Evolutionary conservation across 2,113 vertebrate species (phyloP), one percentile per base, ranked within the genome.

Genomic region (Tretioscincus oriximinensis): DNA sequence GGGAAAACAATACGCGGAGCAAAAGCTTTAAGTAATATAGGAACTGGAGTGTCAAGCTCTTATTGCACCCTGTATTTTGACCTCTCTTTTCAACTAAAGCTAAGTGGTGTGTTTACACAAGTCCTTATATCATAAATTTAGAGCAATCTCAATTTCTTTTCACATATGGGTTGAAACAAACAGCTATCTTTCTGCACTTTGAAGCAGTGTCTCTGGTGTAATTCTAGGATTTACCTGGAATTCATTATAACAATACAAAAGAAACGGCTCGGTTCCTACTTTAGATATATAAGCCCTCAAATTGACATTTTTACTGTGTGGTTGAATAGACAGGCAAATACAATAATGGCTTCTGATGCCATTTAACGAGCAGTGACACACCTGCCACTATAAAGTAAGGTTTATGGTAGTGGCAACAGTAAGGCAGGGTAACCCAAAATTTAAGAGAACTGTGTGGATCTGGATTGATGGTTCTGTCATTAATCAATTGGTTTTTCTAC

Each of bases 191-290:
- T 85, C 54, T 88, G 73, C 72, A 84, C 51, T 65, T 14, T 88
- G 76, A 73, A 47, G 88, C 83, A 87, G 84, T 82, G 83, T 86
- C 76, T 80, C 2, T 16, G 81, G 78, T 90, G 54, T n/a, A 71
- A 21, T 77, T 77, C 79, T 76, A 86, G 60, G 31, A 84, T 88
- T 89, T 84, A 88, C 80, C 85, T 84, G 82, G 67, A 89, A 89
- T 84, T 67, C 61, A 87, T 90, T 84, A 68, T 26, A 65, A 41
- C 7, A 60, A 49, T 31, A 70, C 20, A 70, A 60, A 61, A 63
- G 28, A 10, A 63, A 28, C 45, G 28, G 31, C 31, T 63, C 31
- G 18, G 7, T 10, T 8, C 16, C 4, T 14, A 51, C 35, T 45
- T 79, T 24, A 71, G 47, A 60, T 79, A 10, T 47, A 26, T 61